Evolutionary conservation across 2,888 invertebrate genomes (phyloP), one percentile per base, ranked within the genome.

Genomic region (Trisateles emortualis): DNA sequence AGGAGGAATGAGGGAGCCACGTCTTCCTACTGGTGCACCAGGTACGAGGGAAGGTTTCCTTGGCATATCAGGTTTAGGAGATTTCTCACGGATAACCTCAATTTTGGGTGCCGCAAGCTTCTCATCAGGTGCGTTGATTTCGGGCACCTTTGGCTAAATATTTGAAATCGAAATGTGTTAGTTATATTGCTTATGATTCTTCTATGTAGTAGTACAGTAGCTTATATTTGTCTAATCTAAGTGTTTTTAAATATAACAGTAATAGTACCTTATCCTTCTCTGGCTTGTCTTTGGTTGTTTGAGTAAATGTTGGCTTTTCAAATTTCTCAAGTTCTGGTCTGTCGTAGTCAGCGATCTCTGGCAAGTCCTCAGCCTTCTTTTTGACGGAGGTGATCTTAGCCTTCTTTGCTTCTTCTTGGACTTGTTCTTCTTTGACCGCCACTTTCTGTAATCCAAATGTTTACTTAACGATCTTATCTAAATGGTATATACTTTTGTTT

Each of bases 1-100:
- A 5, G 97, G 97, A 76, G 98, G 98, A 81, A 98, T 96, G 56
- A 98, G 95, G 44, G 98, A 98, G 54, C 98, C 98, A 74, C 98
- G 94, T 76, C 93, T 86, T 38, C 78, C 86, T 0, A 84, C 84
- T 26, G 92, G 92, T 32, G 81, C 86, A 38, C 79, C 93, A 35
- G 96, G 96, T 35, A 94, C 95, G 66, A 96, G 85, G 0, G 98
- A 98, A 16, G 96, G 94, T 81, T 97, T 97, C 68, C 97, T 94
- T 39, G 83, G 87, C 72, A 94, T 93, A 63, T 95, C 95, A 32
- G 91, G 91, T 70, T 94, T 91, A 1, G 96, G 96, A 17, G 96
- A 95, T 76, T 95, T 96, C 80, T 98, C 97, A 57, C 95, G 95
- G 68, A 96, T 96, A 24, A 98, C 97, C 86, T 97, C 98, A 80